Conservation (phyloP, 2,888 invertebrate species). For the Campaea margaritaria region DNA sequence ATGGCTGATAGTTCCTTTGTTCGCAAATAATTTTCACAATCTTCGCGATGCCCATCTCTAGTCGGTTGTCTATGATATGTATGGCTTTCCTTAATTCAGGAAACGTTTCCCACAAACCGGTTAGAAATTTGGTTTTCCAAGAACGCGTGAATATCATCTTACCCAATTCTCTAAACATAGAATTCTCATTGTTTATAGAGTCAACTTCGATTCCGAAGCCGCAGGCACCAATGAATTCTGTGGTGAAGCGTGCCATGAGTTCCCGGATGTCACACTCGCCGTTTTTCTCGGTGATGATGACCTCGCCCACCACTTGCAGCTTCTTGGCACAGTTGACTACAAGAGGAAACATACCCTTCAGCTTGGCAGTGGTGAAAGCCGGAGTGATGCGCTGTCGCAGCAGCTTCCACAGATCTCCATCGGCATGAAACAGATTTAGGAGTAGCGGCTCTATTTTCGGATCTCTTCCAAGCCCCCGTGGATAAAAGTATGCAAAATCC, state of each 20-base stretch:
- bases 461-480: conserved; percentile 57
- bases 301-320: conserved; percentile 51
- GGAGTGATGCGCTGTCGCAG: conserved; percentile 68
- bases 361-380: conserved; percentile 68
- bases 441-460: conserved; percentile 57
- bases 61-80: conserved; percentile 34
- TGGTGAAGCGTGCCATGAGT: conserved; percentile 66
- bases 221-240: conserved; percentile 66
- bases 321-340: conserved; percentile 67
- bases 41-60: conserved; percentile 45
- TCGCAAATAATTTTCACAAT: conserved; percentile 56
- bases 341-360: conserved; percentile 72
- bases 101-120: conserved; percentile 54
- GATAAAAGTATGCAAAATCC: conserved; percentile 64
- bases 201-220: conserved; percentile 66
- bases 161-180: conserved; percentile 57
- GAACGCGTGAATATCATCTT: conserved; percentile 51
- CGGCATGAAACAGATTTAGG: conserved; percentile 60
- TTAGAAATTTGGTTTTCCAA: conserved; percentile 38
- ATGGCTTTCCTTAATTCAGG: conserved; percentile 52
- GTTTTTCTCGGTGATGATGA: conserved; percentile 48
- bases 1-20: conserved; percentile 61
- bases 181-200: conserved; percentile 59
- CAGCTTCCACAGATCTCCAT: conserved; percentile 71
- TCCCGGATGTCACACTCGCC: conserved; percentile 59